A percentile compares a stretch with the other conserved stretches of the same genome.
phyloP scores from a whole-genome alignment of 2,113 vertebrate genomes.

The human (Homo sapiens) region DNA sequence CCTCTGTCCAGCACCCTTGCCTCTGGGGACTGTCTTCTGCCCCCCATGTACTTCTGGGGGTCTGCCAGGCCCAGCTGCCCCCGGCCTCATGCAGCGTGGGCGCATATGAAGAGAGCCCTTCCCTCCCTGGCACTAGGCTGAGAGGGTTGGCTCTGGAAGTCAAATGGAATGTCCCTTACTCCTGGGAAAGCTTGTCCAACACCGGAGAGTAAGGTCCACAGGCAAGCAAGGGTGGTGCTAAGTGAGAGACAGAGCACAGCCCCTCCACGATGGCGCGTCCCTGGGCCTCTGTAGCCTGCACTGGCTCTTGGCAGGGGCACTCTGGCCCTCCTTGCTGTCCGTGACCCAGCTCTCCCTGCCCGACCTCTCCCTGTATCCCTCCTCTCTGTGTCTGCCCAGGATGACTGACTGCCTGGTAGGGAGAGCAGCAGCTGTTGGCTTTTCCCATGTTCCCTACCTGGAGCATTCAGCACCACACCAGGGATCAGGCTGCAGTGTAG shows the following conservation, averaged over 20 bases:
- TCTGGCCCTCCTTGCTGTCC: not conserved
- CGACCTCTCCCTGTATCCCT: accelerated
- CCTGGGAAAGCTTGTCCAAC: accelerated
- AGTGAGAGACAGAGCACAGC: not conserved
- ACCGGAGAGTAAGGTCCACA: not conserved
- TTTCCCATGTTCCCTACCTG: not conserved
- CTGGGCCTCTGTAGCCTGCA: not conserved
- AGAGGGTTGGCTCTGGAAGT: not conserved
- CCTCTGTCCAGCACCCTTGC: not conserved
- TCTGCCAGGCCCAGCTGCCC: not conserved
- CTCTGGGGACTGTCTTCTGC: not conserved
- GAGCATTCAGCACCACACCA: not conserved
- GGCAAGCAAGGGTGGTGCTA: not conserved
- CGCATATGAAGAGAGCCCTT: not conserved
- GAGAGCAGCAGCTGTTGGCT: not conserved
- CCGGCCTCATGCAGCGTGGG: no score
- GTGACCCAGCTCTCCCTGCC: not conserved
- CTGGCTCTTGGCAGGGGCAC: not conserved
- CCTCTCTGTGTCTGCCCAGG: not conserved
- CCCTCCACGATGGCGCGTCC: not conserved
- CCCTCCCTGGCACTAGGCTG: not conserved
- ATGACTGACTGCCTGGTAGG: no score
- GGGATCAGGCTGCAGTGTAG: not conserved
- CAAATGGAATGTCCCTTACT: no score
- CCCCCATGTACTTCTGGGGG: not conserved